These are phyloP conservation scores for Umimayanthus kanabou DNA, from an alignment of 92 coral and sea anemone species.

Conservation along the genomic window DNA sequence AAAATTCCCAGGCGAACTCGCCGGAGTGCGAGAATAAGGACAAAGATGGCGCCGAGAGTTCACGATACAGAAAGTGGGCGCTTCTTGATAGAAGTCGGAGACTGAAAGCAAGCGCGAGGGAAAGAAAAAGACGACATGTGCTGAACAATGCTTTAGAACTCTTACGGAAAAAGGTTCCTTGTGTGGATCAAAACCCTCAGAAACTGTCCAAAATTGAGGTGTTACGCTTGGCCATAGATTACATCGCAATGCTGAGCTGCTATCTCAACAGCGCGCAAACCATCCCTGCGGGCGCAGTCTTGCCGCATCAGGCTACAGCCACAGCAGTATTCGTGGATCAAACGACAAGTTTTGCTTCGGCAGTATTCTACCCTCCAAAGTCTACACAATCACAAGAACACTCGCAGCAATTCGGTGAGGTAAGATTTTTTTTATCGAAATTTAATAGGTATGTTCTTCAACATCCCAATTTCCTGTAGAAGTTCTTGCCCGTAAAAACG, in stretches of 20 bases:
- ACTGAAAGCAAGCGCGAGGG: slow-evolving; percentile 94
- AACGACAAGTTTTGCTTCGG: slow-evolving; percentile 29
- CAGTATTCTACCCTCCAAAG: slow-evolving; percentile 36
- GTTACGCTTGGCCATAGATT: slow-evolving; percentile 86
- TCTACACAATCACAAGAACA: slow-evolving; percentile 13
- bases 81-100: slow-evolving; percentile 89
- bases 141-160: slow-evolving; percentile 92
- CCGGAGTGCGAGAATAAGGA: slow-evolving; percentile 59
- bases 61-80: slow-evolving; percentile 95
- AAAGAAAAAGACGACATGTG: slow-evolving; percentile 92
- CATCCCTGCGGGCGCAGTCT: slow-evolving; percentile 51
- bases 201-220: slow-evolving; percentile 98
- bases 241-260: slow-evolving; percentile 92
- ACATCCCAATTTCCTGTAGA: background rate
- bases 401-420: slow-evolving; percentile 34
- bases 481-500: background rate
- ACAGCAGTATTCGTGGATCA: slow-evolving; percentile 41
- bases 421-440: background rate
- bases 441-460: background rate
- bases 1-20: slow-evolving; percentile 47
- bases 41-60: slow-evolving; percentile 64
- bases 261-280: slow-evolving; percentile 79
- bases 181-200: slow-evolving; percentile 97
- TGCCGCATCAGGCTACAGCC: slow-evolving; percentile 47
- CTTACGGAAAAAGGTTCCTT: slow-evolving; percentile 90